These are phyloP conservation scores for Caenorhabditis latens DNA, from an alignment of 1,140 invertebrate genomes.

Conservation along the genomic window DNA sequence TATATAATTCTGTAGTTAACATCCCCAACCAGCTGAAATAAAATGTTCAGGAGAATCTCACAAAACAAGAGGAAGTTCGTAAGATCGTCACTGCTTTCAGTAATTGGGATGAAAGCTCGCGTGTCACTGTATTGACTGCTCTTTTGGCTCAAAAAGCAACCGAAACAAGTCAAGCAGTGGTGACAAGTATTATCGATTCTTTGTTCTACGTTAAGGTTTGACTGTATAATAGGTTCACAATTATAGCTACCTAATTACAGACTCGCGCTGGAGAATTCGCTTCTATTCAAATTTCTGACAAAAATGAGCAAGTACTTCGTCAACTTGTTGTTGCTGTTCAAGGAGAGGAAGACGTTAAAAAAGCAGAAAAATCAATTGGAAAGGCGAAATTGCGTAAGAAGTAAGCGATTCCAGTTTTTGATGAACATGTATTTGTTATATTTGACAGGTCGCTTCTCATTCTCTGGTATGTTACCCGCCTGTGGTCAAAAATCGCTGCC, in stretches of 20 bases:
- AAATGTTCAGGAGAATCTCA: constrained; percentile 6
- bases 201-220: constrained; percentile 27
- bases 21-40: not conserved
- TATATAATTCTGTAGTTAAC: not conserved
- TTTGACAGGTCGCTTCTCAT: constrained; percentile 23
- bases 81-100: constrained; percentile 40
- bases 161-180: constrained; percentile 24
- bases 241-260: not conserved
- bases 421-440: not conserved
- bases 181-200: constrained; percentile 25
- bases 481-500: constrained; percentile 10
- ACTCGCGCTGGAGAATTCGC: constrained; percentile 40
- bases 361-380: constrained; percentile 37
- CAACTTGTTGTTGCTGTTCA: constrained; percentile 34
- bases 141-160: constrained; percentile 27
- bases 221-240: too few species aligned
- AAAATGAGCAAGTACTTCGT: constrained; percentile 20
- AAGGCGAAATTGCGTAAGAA: constrained; percentile 17
- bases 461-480: constrained; percentile 31
- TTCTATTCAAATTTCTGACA: constrained; percentile 38
- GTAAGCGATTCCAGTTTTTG: not conserved
- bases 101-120: constrained; percentile 21
- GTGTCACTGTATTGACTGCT: not conserved
- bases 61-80: constrained; percentile 38
- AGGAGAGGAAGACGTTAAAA: constrained; percentile 28